These are phyloP conservation scores for Ganaspis sp. DNA, from an alignment of 1,140 invertebrate species.

Conservation along the genomic window DNA sequence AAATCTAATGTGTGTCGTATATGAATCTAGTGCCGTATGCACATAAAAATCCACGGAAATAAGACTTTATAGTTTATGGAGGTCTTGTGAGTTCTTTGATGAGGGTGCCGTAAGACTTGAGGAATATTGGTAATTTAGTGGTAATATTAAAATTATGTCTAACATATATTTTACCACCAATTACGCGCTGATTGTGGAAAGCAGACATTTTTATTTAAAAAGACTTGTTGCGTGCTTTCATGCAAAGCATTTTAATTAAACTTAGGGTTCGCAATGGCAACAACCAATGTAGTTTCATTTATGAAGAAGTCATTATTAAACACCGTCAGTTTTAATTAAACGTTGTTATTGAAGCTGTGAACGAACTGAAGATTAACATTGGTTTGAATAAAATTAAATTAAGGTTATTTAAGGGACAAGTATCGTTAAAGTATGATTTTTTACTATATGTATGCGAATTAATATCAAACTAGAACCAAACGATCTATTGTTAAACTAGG, in stretches of 20 bases:
- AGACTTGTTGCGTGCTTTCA: background rate
- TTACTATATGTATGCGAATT: no score
- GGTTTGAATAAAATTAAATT: no score
- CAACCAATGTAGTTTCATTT: background rate
- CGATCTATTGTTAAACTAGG: no score
- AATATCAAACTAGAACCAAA: no score
- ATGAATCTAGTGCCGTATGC: no score
- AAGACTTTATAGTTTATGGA: background rate
- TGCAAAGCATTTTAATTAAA: constrained; percentile 6
- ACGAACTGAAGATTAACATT: no score
- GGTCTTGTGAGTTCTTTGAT: background rate
- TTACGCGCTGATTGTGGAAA: background rate
- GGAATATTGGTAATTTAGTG: background rate
- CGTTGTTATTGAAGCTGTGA: no score
- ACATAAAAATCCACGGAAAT: background rate
- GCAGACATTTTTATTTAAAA: background rate
- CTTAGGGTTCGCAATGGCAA: background rate
- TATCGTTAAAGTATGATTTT: no score
- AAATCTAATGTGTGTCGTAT: background rate
- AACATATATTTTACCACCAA: constrained; percentile 17
- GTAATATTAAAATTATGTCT: constrained; percentile 4
- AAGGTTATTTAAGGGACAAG: no score
- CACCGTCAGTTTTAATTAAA: no score
- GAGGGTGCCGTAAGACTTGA: background rate
- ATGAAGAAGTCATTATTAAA: background rate